A percentile compares a stretch with the other conserved stretches of the same genome.
Evolutionary conservation across 2,888 invertebrate species (phyloP).

Genomic region (Pseudoips prasinana): DNA sequence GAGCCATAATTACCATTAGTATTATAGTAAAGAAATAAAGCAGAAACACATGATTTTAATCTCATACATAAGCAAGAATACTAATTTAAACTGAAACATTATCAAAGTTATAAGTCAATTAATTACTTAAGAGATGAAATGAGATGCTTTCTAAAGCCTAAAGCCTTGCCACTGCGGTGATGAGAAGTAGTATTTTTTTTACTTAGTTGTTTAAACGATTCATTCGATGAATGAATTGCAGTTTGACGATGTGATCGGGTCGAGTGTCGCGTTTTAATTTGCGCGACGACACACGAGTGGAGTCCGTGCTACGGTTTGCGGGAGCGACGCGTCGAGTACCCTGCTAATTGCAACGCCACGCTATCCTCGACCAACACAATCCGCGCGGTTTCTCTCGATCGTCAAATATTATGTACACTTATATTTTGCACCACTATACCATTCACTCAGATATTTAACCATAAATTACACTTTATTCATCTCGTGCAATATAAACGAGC

Average conservation of each 20-base stretch:
- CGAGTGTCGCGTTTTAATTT: constrained; percentile 79
- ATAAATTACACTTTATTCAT: too few species aligned
- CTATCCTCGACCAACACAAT: constrained; percentile 53
- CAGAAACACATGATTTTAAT: too few species aligned
- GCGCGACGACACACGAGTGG: constrained; percentile 78
- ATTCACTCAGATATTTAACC: not conserved
- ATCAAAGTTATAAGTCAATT: too few species aligned
- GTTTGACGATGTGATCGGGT: constrained; percentile 65
- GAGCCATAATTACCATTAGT: too few species aligned
- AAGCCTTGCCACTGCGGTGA: too few species aligned
- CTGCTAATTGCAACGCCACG: constrained; percentile 76
- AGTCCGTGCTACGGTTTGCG: constrained; percentile 62
- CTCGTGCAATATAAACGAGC: too few species aligned
- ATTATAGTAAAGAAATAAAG: too few species aligned
- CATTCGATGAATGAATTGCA: constrained; percentile 64
- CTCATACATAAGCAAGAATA: too few species aligned
- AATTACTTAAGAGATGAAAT: too few species aligned
- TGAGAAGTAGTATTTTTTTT: constrained; percentile 13
- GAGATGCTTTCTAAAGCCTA: too few species aligned
- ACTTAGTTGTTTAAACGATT: constrained; percentile 46
- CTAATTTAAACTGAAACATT: too few species aligned
- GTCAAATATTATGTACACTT: constrained; percentile 48
- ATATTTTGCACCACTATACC: constrained; percentile 29
- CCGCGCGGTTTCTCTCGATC: constrained; percentile 43
- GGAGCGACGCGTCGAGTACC: constrained; percentile 64